Base-by-base conservation (phyloP, 2,888 invertebrate genomes). In the Phalera bucephala region DNA sequence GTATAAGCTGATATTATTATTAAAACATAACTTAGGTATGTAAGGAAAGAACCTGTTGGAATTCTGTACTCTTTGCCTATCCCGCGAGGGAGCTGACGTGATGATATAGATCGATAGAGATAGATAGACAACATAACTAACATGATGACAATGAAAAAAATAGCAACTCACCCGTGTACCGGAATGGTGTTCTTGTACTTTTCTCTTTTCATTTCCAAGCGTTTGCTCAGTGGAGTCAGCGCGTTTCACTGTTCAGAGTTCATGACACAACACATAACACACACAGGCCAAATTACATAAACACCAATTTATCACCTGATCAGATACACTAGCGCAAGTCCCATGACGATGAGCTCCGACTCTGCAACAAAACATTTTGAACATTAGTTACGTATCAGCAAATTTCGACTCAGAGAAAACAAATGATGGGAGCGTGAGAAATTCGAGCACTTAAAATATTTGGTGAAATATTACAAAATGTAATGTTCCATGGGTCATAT, bases 181-280 rank as follows among this genome's bases (percentile, higher is more conserved):
- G 64, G 71, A 58, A 60, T 61, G 52, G 58, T 64, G 61, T 60
- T 68, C 84, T 86, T 88, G 66, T 87, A 87, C 80, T 89, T 89
- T 88, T 87, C 88, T 78, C 86, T 89, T 88, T 88, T 87, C 88
- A 88, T 89, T 77, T 86, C 88, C 81, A 80, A 76, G 72, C 56
- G 63, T 69, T 72, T 68, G 57, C 60, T 52, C 49, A 67, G 56
- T 40, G 59, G 67, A 54, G 54, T 64, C 52, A 50, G 40, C 49
- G 59, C 62, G 64, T 70, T 72, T 67, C 76, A 81, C 79, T 70
- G 72, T 68, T 67, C 77, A 81, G 78, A 70, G 72, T 68, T 71
- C 77, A 78, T 83, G 70, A 73, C 80, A 82, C 79, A 74, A 72
- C 59, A 40, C 56, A 49, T 47, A n/a, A 42, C 37, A 38, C 64